These are phyloP conservation scores for Hafferia zeledoni DNA, from an alignment of 2,797 vertebrate species.

Conservation along the genomic window DNA sequence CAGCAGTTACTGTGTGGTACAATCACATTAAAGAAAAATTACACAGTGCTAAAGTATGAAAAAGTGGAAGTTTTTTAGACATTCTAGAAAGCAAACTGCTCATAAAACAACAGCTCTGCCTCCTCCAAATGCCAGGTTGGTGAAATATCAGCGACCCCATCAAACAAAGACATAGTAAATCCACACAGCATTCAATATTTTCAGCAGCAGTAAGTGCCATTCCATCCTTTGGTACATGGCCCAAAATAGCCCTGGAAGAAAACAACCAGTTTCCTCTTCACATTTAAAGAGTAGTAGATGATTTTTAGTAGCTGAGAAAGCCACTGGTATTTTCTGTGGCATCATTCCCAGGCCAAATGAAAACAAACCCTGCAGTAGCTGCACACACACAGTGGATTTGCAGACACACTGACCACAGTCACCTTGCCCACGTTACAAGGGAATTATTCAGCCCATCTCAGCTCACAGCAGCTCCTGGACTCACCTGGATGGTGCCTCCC, in stretches of 20 bases:
- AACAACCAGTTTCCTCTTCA: not conserved
- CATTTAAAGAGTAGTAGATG: constrained; percentile 27
- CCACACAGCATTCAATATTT: not conserved
- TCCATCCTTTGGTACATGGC: not conserved
- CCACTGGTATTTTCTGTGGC: constrained; percentile 31
- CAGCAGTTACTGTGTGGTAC: not conserved
- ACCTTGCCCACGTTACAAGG: not conserved
- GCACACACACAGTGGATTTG: not conserved
- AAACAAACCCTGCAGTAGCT: not conserved
- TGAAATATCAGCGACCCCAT: not conserved
- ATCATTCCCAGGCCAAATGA: constrained; percentile 18
- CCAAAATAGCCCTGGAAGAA: constrained; percentile 31
- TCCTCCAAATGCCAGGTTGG: not conserved
- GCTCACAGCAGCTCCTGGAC: not conserved
- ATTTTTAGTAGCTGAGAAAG: constrained; percentile 60
- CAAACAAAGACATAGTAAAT: not conserved
- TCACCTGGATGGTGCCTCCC: not conserved
- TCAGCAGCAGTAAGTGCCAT: not conserved
- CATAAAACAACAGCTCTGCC: not conserved
- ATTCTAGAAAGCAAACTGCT: not conserved
- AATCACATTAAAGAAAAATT: not conserved
- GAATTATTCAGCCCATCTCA: not conserved
- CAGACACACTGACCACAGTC: not conserved
- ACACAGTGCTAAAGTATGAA: not conserved
- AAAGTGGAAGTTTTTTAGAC: not conserved